Percentiles rank a stretch among this genome's conserved stretches.
Evolutionary conservation across 2,888 invertebrate species (phyloP).

Genomic region (Tenthredo mesomela): DNA sequence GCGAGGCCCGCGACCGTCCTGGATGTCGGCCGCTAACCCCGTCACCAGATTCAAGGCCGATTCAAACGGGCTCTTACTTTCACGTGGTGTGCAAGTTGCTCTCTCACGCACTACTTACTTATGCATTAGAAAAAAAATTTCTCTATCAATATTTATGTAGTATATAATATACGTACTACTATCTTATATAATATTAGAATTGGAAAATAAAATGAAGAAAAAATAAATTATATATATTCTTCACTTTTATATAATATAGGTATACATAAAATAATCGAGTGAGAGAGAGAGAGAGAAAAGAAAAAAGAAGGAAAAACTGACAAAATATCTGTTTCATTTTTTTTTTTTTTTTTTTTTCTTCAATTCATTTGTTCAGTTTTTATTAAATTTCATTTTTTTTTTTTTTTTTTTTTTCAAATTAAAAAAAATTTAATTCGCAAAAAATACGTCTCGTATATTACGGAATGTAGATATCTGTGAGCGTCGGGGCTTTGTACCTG

Average conservation of each 20-base stretch:
- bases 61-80: constrained; percentile 70
- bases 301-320: too few relatives aligned
- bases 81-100: constrained; percentile 62
- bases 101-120: constrained; percentile 45
- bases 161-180: too few relatives aligned
- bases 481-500: constrained; percentile 14
- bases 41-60: constrained; percentile 73
- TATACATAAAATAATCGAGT: too few relatives aligned
- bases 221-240: too few relatives aligned
- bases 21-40: constrained; percentile 75
- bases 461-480: background rate
- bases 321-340: background rate
- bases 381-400: background rate
- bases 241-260: too few relatives aligned
- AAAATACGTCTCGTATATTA: background rate
- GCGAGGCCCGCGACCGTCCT: constrained; percentile 61
- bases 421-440: background rate
- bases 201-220: too few relatives aligned
- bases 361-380: background rate
- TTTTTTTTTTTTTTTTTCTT: background rate
- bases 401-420: background rate
- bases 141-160: background rate
- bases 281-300: too few relatives aligned
- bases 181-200: too few relatives aligned
- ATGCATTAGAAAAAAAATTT: constrained; percentile 52